These are phyloP conservation scores for Protodeltote pygarga DNA, from an alignment of 2,888 invertebrate species.

Conservation along the genomic window DNA sequence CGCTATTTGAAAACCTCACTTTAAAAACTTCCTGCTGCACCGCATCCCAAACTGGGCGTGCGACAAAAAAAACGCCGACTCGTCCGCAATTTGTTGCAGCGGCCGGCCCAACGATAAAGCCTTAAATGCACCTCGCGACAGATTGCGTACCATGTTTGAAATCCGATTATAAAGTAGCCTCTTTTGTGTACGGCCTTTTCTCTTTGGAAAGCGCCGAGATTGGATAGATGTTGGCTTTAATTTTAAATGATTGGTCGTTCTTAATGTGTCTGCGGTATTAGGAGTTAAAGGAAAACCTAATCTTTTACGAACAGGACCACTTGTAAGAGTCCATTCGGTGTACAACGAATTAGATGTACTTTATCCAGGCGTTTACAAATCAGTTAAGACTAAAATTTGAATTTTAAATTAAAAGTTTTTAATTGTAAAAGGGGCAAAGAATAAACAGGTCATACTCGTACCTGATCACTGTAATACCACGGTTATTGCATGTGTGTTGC, in stretches of 20 bases:
- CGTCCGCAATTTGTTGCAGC: constrained; percentile 52
- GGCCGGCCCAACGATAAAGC: constrained; percentile 50
- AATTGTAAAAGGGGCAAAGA: too few species aligned
- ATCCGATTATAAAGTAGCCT: constrained; percentile 51
- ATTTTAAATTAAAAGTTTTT: too few species aligned
- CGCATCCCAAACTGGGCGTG: constrained; percentile 42
- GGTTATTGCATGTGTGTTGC: too few species aligned
- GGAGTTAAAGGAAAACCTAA: neutral
- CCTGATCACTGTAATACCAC: too few species aligned
- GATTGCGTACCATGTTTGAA: constrained; percentile 54
- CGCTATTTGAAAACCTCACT: constrained; percentile 42
- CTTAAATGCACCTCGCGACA: constrained; percentile 54
- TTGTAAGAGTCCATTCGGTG: too few species aligned
- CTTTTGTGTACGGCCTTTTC: constrained; percentile 41
- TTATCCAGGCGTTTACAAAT: too few species aligned
- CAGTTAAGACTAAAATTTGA: too few species aligned
- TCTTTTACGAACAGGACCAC: too few species aligned
- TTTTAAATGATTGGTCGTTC: constrained; percentile 28
- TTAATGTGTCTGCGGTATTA: constrained; percentile 1
- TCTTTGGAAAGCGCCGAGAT: constrained; percentile 27
- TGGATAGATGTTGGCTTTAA: constrained; percentile 29
- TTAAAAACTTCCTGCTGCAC: constrained; percentile 44
- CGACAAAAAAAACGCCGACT: constrained; percentile 47
- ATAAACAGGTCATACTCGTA: too few species aligned
- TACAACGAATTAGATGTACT: too few species aligned